Evolutionary conservation across 2,113 vertebrate genomes (phyloP).

Genomic region (Myxocyprinus asiaticus): DNA sequence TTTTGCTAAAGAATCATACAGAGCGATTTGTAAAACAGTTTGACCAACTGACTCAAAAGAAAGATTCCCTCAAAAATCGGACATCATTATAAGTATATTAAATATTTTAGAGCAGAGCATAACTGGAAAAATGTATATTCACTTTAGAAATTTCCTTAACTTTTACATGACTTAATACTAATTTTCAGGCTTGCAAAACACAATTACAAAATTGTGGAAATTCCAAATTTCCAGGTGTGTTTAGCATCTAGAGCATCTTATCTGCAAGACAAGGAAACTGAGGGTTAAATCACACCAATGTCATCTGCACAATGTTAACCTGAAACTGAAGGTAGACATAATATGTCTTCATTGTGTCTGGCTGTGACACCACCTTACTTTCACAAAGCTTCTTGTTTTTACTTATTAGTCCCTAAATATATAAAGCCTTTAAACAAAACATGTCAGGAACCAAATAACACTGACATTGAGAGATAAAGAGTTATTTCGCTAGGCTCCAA

Average conservation of each 20-base stretch:
- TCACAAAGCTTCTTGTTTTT: constrained; percentile 2
- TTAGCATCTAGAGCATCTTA: background rate
- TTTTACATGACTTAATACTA: too few relatives aligned
- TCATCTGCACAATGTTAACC: background rate
- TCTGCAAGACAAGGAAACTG: background rate
- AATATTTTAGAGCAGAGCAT: background rate
- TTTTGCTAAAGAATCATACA: background rate
- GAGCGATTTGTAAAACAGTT: background rate
- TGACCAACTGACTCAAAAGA: background rate
- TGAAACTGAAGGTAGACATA: constrained; percentile 36
- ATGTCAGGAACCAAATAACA: constrained; percentile 4
- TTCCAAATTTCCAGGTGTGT: background rate
- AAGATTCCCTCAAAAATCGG: background rate
- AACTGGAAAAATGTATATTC: background rate
- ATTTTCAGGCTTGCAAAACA: too few relatives aligned
- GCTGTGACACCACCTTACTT: background rate
- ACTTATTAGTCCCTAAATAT: background rate
- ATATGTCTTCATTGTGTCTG: constrained; percentile 3
- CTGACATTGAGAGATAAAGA: background rate
- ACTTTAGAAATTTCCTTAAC: too few relatives aligned
- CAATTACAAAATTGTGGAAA: background rate
- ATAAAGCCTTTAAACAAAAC: constrained; percentile 43
- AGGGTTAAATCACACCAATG: background rate
- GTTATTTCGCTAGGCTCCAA: background rate
- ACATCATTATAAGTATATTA: background rate